Conservation (phyloP, 1,140 invertebrate species). For the Pseudoatta argentina region DNA sequence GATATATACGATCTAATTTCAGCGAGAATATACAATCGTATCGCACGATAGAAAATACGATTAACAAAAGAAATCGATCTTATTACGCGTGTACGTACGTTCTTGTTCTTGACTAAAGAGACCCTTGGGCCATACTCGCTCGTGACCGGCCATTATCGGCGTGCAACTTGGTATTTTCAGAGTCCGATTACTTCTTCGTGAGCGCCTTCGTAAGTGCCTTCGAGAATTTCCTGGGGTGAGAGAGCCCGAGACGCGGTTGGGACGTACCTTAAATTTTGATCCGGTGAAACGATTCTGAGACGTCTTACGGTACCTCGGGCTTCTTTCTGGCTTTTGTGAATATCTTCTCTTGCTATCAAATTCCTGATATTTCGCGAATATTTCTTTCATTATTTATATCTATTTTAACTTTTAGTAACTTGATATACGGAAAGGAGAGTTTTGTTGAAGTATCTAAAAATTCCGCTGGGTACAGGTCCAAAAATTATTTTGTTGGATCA, state of each 20-base stretch:
- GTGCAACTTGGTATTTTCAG: slow-evolving; percentile 72
- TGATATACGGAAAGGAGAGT: neutral
- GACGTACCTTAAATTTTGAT: slow-evolving; percentile 73
- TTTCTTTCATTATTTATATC: neutral
- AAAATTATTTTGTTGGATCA: too few species aligned
- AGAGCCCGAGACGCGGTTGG: slow-evolving; percentile 31
- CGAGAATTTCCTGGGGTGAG: slow-evolving; percentile 71
- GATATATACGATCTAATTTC: slow-evolving; percentile 38
- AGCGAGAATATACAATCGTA: slow-evolving; percentile 50
- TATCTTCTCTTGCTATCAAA: slow-evolving; percentile 19
- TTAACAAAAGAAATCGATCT: slow-evolving; percentile 57
- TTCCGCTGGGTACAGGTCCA: too few species aligned
- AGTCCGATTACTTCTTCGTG: slow-evolving; percentile 75
- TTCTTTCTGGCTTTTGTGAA: slow-evolving; percentile 30
- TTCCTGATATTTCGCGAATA: neutral
- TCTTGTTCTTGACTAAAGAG: slow-evolving; percentile 64
- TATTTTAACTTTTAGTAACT: neutral
- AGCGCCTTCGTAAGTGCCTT: slow-evolving; percentile 73
- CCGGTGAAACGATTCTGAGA: slow-evolving; percentile 69
- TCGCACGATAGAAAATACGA: slow-evolving; percentile 49
- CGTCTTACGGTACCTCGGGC: slow-evolving; percentile 65
- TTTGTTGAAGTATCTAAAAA: too few species aligned
- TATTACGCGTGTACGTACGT: slow-evolving; percentile 63
- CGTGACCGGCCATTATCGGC: slow-evolving; percentile 72
- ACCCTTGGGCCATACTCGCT: slow-evolving; percentile 55